Conservation (phyloP, 2,113 vertebrate species). For the Arvicanthis niloticus region DNA sequence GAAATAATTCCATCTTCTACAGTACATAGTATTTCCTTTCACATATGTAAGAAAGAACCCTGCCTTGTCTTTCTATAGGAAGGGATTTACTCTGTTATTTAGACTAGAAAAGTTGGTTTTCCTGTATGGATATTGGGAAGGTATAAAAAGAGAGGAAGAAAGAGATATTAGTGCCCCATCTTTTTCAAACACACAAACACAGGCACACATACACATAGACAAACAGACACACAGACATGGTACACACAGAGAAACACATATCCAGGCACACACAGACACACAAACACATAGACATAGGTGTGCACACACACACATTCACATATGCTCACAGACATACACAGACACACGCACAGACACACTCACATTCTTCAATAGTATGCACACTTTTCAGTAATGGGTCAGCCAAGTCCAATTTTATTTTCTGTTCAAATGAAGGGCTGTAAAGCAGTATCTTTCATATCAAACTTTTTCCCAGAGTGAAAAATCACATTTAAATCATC, state of each 20-base stretch:
- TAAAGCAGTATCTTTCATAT: not conserved
- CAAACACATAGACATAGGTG: too few relatives aligned
- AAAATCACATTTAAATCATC: slow-evolving; percentile 34
- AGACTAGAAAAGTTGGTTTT: slow-evolving; percentile 25
- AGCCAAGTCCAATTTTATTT: slow-evolving; percentile 37
- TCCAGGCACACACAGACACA: too few relatives aligned
- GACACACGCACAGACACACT: too few relatives aligned
- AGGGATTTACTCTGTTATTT: slow-evolving; percentile 51
- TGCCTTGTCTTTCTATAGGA: slow-evolving; percentile 31
- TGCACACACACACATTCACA: too few relatives aligned
- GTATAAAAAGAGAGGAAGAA: slow-evolving; percentile 40
- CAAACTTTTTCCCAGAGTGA: slow-evolving; percentile 4
- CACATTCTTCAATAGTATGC: too few relatives aligned
- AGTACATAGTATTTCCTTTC: slow-evolving; percentile 43
- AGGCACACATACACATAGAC: not conserved
- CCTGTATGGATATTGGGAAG: not conserved
- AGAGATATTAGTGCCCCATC: not conserved
- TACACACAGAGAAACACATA: too few relatives aligned
- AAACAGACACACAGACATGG: not conserved
- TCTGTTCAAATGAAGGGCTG: slow-evolving; percentile 22
- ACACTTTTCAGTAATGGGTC: slow-evolving; percentile 46
- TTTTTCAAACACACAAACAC: not conserved
- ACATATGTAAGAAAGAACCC: not conserved
- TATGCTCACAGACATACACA: too few relatives aligned
- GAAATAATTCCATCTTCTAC: slow-evolving; percentile 49